A percentile compares a stretch with the other conserved stretches of the same genome.
Evolutionary conservation across 2,888 invertebrate genomes (phyloP).

Genomic region (Neoascia interrupta): DNA sequence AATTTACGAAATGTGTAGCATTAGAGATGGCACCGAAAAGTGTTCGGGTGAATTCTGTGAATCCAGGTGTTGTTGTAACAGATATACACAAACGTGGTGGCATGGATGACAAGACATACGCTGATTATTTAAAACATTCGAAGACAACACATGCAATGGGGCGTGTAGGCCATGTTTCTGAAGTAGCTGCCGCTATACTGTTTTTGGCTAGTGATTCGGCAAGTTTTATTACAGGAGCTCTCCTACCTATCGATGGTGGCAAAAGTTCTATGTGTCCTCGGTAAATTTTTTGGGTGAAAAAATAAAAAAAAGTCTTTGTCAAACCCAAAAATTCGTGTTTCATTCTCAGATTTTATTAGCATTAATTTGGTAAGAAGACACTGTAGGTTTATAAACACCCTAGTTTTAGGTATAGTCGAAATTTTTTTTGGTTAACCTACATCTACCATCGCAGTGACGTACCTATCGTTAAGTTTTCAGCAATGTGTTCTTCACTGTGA

Average conservation of each 20-base stretch:
- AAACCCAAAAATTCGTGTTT: background rate
- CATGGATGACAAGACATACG: conserved; percentile 88
- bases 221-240: conserved; percentile 87
- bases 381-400: too few relatives aligned
- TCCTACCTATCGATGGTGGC: conserved; percentile 85
- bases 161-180: conserved; percentile 88
- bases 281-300: conserved; percentile 74
- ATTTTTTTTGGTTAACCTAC: background rate
- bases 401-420: background rate
- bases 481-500: too few relatives aligned
- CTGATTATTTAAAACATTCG: conserved; percentile 87
- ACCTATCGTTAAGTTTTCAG: too few relatives aligned
- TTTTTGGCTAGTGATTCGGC: conserved; percentile 90
- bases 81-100: conserved; percentile 89
- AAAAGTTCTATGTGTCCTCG: conserved; percentile 84
- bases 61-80: conserved; percentile 94
- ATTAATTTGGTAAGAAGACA: too few relatives aligned
- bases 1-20: conserved; percentile 93
- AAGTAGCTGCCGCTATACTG: conserved; percentile 92
- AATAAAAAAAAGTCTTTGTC: background rate
- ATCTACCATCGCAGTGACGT: too few relatives aligned
- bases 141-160: conserved; percentile 93
- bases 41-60: conserved; percentile 93
- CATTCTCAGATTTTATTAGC: too few relatives aligned
- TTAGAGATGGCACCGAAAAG: conserved; percentile 88